A percentile compares a stretch with the other conserved stretches of the same genome.
Conservation (phyloP, 2,113 vertebrate species). For the Suncus etruscus region DNA sequence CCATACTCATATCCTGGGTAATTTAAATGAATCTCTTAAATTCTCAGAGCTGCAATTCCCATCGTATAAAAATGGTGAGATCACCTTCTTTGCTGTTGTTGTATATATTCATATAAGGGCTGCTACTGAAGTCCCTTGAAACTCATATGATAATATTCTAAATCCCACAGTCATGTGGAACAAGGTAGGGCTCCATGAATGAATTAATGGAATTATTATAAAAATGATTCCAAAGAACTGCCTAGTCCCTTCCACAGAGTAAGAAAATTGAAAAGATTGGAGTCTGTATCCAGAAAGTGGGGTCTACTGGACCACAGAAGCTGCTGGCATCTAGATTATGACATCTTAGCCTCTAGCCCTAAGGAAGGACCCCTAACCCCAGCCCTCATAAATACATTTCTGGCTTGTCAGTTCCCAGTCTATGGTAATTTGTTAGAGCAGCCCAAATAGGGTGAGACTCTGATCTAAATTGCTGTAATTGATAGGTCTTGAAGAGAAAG, state of each 20-base stretch:
- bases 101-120: background rate
- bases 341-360: background rate
- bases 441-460: background rate
- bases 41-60: background rate
- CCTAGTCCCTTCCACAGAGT: background rate
- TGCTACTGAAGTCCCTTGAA: background rate
- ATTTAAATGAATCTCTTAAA: constrained; percentile 18
- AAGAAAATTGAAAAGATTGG: background rate
- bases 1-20: background rate
- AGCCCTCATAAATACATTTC: background rate
- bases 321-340: background rate
- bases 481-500: background rate
- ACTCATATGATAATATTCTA: background rate
- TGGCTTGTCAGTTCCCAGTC: background rate
- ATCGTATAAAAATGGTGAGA: background rate
- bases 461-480: background rate
- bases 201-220: no score
- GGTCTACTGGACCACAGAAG: background rate
- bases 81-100: background rate
- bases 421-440: constrained; percentile 11
- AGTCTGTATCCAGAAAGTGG: background rate
- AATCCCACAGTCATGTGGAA: background rate
- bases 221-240: background rate
- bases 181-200: background rate
- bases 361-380: no score